Conservation (phyloP, 1,140 invertebrate species). For the Oryctes rhinoceros region DNA sequence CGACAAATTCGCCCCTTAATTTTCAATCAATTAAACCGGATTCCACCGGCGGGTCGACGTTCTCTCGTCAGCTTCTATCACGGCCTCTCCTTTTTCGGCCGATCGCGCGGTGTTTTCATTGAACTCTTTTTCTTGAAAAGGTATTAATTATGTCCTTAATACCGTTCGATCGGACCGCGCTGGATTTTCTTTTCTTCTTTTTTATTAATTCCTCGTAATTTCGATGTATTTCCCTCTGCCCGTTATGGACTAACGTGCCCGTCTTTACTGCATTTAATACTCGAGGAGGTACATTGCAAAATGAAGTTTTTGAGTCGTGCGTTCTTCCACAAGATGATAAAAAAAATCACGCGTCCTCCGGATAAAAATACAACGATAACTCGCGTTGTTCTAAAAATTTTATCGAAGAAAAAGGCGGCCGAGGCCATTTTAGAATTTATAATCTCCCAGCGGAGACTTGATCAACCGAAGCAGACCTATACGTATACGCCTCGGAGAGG, state of each 20-base stretch:
- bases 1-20: conserved; percentile 24
- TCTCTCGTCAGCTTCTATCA: conserved; percentile 1
- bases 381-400: not conserved
- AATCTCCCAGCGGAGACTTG: not conserved
- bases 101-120: not conserved
- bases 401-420: not conserved
- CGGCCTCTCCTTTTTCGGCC: not conserved
- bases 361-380: not conserved
- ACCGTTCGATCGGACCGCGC: conserved; percentile 4
- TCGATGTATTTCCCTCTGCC: not conserved
- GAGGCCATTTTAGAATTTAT: not conserved
- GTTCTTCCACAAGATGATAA: not conserved
- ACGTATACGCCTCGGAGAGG: not conserved
- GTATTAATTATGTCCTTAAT: conserved; percentile 27
- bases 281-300: no score
- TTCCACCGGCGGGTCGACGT: not conserved
- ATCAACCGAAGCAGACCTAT: not conserved
- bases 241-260: no score
- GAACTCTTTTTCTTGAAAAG: conserved; percentile 22
- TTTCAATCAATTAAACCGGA: conserved; percentile 32
- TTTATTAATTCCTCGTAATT: not conserved
- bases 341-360: not conserved
- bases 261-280: no score
- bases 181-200: not conserved
- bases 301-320: no score